Base-by-base conservation (phyloP, 1,140 invertebrate species). In the Metaphire vulgaris region DNA sequence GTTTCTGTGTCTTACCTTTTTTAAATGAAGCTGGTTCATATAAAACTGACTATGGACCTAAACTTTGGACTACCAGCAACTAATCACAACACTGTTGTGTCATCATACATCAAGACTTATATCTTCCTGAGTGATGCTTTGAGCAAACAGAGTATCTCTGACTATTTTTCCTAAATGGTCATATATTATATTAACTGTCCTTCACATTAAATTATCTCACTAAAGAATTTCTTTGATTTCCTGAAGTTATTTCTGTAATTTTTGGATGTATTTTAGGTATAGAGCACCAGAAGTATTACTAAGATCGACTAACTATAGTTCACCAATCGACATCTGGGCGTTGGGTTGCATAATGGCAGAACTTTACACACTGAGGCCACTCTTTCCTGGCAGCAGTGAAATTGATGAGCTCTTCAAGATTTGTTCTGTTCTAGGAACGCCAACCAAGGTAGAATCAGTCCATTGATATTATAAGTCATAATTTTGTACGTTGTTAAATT, bases 271-370 rank as follows among this genome's bases (percentile, higher is more conserved):
- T 79, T 79, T 28, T 78, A 88, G 88, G 88, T 98, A 97, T 83
- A 88, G 96, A 81, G 96, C 95, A 1, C 96, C 96, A 0, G 96
- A 98, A 88, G 96, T 99, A 1, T 87, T 99, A 26, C 88, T 99
- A 12, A 92, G 97, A 81, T 97, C 97, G 0, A 96, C 95, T 0
- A 92, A 90, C 69, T 99, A 99, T 87, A 96, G 92, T 80, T 96
- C 94, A 74, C 95, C 97, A 0, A 98, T 99, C 78, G 98, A 99
- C 86, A 90, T 99, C 75, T 99, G 97, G 96, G 97, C 97, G 0
- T 79, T 87, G 26, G 86, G 97, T 6, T 99, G 96, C 83, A 99
- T 99, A 76, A 95, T 98, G 90, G 94, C 96, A 1, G 98, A 99
- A 87, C 87, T 99, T 15, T 99, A 99, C 83, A 99, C 96, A n/a